phyloP scores from a whole-genome alignment of 1,140 invertebrate genomes.

The Venturia canescens region DNA sequence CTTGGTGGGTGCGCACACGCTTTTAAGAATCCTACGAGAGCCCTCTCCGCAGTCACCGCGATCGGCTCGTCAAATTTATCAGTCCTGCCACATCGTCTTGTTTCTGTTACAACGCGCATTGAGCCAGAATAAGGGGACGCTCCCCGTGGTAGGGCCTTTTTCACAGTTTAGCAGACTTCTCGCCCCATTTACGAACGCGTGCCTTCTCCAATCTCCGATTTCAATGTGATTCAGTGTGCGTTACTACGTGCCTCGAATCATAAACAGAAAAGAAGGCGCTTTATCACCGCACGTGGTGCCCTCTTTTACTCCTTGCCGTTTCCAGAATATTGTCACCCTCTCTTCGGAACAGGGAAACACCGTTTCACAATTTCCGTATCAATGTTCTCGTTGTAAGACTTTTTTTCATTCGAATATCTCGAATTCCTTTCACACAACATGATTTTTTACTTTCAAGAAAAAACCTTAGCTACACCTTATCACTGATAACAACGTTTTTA shows the following conservation, averaged over 20 bases:
- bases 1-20: too few species aligned
- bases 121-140: slow-evolving; percentile 66
- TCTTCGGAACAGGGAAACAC: too few species aligned
- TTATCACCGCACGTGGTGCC: slow-evolving; percentile 64
- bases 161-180: slow-evolving; percentile 45
- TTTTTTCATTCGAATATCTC: too few species aligned
- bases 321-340: background rate
- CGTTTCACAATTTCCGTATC: too few species aligned
- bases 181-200: slow-evolving; percentile 43
- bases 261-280: slow-evolving; percentile 64
- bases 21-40: too few species aligned
- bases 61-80: slow-evolving; percentile 3
- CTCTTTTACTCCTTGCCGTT: slow-evolving; percentile 47
- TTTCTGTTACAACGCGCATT: slow-evolving; percentile 48
- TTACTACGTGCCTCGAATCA: slow-evolving; percentile 72
- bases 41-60: background rate
- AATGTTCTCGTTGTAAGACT: too few species aligned
- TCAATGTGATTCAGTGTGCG: slow-evolving; percentile 70
- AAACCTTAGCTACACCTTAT: too few species aligned
- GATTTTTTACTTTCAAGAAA: too few species aligned
- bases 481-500: too few species aligned
- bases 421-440: too few species aligned
- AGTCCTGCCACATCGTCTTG: slow-evolving; percentile 2
- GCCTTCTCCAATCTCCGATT: slow-evolving; percentile 63
- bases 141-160: background rate